Base-by-base conservation (phyloP, 2,797 vertebrate genomes). In the Etheostoma perlongum region DNA sequence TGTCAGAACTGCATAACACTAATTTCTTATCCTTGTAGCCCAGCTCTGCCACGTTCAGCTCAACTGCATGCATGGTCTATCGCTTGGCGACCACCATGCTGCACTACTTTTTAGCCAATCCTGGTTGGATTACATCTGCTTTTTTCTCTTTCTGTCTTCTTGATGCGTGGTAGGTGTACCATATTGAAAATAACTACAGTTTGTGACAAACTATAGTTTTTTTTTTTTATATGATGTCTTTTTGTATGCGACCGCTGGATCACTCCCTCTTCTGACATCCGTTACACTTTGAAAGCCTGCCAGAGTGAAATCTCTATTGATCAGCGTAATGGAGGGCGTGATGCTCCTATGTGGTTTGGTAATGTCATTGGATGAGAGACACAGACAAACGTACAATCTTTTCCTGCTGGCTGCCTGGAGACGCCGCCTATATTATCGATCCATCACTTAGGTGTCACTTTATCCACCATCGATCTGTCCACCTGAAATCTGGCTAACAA, bases 371-470 rank as follows among this genome's bases (percentile, higher is more conserved):
- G 67, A 81, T 67, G 55, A 81, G 55, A 82, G 53, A 74, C 67
- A 15, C 42, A 66, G 76, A 73, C 54, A 71, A 66, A 68, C 7
- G 21, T 51, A 44, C 74, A 57, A 77, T 76, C 62, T 49, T 58
- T 69, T 59, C 60, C 63, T 16, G 49, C 66, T 4, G 19, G 74
- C 81, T 79, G 78, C 74, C 52, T 47, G 48, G 62, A 87, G 66
- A 81, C 40, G 21, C 64, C 76, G 62, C 80, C 75, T 68, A 76
- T 84, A 77, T 52, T 74, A 91, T 93, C 33, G 83, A 91, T 91
- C 76, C 11, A 66, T 90, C 89, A 90, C 81, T 89, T 81, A 79
- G 63, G 63, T 88, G 85, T 87, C 85, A 76, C 82, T 85, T 85
- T 83, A 79, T 64, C 59, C 64, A 4, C 70, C 66, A 87, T 87